Evolutionary conservation across 2,113 vertebrate species (phyloP), one percentile per base, ranked within the genome.

Genomic region (Cairina moschata): DNA sequence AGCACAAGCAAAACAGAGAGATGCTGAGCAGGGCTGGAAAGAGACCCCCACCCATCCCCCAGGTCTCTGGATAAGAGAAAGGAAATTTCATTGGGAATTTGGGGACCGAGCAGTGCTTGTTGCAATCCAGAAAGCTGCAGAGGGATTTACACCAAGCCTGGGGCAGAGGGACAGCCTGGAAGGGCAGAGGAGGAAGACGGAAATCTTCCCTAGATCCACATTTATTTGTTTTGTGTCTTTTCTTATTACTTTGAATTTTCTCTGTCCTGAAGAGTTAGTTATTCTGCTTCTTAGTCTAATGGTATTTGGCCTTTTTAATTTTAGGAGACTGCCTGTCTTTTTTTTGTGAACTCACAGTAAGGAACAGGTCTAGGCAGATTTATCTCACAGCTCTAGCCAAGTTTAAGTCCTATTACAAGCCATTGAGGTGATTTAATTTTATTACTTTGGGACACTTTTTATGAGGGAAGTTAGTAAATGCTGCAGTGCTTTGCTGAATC

Each of bases 351-450:
- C 73, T 60, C 69, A 44, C 66, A 60, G 32, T 89, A 91, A 89
- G 66, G 81, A 52, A 72, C 56, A 89, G 69, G 54, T 89, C 60
- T 84, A 36, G 58, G 66, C 38, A 82, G 80, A 83, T 72, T 88
- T 84, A 74, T 69, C 80, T 88, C 69, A 56, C 52, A 86, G 80
- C 77, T 88, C 91, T n/a, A 92, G 60, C 80, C 23, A 67, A 91
- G 86, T 84, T 84, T 63, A 71, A 92, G 65, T 91, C 78, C 94
- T 93, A 68, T 86, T 95, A 93, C 73, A 80, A 95, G 76, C 68
- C 60, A 72, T 46, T 83, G 72, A 86, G 66, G 32, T 93, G 87
- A 91, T 94, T 91, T 96, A 81, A 76, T 93, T 93, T 91, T 93
- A 86, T 96, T 78, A 95, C 88, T 91, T 96, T 31, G 40, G 62